These are phyloP conservation scores for Philotrypesis tridentata DNA, from an alignment of 1,140 invertebrate genomes.

Conservation along the genomic window DNA sequence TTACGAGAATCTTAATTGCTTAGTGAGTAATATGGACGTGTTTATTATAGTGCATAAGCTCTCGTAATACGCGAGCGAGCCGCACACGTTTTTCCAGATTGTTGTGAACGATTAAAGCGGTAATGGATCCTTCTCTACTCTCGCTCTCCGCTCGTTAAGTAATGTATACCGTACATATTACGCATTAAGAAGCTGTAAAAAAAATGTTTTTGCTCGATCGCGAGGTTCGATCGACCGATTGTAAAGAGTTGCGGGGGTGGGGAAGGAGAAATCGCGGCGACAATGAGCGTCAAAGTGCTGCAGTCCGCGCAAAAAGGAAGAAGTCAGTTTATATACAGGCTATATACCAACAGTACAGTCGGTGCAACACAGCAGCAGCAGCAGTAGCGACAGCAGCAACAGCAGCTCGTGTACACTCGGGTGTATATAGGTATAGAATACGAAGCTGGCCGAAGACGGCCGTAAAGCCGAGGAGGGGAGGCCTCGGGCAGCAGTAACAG, in stretches of 20 bases:
- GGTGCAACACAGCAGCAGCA: too few relatives aligned
- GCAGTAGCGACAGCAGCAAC: background rate
- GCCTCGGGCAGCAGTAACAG: conserved; percentile 36
- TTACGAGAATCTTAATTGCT: background rate
- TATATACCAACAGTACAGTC: too few relatives aligned
- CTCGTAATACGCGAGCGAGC: too few relatives aligned
- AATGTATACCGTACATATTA: too few relatives aligned
- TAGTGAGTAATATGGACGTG: background rate
- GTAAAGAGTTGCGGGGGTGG: too few relatives aligned
- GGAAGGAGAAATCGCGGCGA: too few relatives aligned
- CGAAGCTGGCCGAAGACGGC: background rate
- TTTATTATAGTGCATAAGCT: background rate
- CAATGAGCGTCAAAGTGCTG: too few relatives aligned
- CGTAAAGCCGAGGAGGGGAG: background rate
- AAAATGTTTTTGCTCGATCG: too few relatives aligned
- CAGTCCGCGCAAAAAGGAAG: too few relatives aligned
- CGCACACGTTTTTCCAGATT: background rate
- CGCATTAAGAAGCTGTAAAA: too few relatives aligned
- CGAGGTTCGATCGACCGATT: background rate
- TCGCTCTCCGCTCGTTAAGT: background rate
- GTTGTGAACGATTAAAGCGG: background rate
- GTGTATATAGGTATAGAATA: background rate
- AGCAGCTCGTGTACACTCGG: too few relatives aligned
- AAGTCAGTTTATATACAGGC: too few relatives aligned
- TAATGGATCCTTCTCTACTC: background rate